A percentile compares a stretch with the other conserved stretches of the same genome.
Evolutionary conservation across 2,113 vertebrate species (phyloP).

Genomic region (Pontoporia blainvillei): DNA sequence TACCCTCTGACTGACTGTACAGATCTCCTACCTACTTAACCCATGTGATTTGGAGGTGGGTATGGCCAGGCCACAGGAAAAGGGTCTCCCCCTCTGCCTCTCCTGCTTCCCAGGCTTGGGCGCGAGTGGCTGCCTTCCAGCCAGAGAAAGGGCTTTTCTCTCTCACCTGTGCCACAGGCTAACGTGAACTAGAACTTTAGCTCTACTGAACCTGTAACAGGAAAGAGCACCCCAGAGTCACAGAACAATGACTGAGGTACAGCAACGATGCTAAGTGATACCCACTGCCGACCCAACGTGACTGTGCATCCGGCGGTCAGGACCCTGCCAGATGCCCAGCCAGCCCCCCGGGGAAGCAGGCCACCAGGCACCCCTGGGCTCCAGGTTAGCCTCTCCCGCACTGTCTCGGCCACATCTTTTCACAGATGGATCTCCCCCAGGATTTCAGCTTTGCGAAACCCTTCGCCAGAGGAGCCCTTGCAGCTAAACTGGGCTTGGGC

Average conservation of each 20-base stretch:
- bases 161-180: neutral
- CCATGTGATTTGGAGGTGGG: neutral
- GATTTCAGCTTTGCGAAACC: neutral
- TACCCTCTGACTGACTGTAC: neutral
- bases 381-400: neutral
- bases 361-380: too few species aligned
- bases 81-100: fast-evolving
- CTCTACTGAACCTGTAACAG: neutral
- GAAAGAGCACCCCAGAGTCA: neutral
- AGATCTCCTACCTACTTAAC: neutral
- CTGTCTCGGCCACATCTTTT: neutral
- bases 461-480: neutral
- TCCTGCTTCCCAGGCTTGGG: neutral
- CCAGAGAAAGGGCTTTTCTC: neutral
- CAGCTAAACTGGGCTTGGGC: neutral
- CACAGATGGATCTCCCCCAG: neutral
- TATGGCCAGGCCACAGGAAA: neutral
- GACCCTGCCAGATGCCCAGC: neutral
- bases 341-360: fast-evolving
- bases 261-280: neutral
- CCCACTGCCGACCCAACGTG: fast-evolving
- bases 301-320: fast-evolving
- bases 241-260: neutral
- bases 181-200: neutral
- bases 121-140: neutral